Conservation (phyloP, 2,113 vertebrate species). For the Alectura lathami region DNA sequence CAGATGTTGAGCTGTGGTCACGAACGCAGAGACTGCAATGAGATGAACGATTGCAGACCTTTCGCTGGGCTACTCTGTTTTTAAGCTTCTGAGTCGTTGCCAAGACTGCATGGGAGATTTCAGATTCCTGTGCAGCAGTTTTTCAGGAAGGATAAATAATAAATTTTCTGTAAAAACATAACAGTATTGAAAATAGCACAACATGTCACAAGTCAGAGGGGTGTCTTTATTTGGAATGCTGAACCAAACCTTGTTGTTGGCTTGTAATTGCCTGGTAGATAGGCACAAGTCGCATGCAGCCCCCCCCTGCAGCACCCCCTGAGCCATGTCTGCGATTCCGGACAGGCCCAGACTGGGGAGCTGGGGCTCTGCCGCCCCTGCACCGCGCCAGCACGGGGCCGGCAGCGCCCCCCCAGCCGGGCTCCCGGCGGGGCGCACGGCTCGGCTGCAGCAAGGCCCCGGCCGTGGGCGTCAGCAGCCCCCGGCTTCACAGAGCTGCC, state of each 20-base stretch:
- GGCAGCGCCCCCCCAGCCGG: not conserved
- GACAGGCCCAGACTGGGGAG: too few species aligned
- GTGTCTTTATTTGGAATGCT: not conserved
- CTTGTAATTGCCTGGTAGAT: too few species aligned
- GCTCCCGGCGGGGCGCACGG: fast-evolving
- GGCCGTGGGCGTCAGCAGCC: not conserved
- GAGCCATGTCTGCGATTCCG: not conserved
- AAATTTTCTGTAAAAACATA: not conserved
- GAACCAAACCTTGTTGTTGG: too few species aligned
- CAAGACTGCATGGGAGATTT: not conserved
- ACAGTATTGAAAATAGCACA: not conserved
- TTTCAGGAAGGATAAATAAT: not conserved
- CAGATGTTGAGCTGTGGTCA: fast-evolving
- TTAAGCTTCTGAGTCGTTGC: too few species aligned
- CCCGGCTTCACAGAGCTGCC: too few species aligned
- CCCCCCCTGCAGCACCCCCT: not conserved
- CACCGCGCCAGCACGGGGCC: not conserved
- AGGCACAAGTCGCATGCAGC: too few species aligned
- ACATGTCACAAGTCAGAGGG: not conserved
- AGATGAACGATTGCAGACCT: too few species aligned
- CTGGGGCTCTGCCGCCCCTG: not conserved
- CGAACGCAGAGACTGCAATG: not conserved
- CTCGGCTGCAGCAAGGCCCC: too few species aligned
- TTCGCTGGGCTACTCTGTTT: too few species aligned
- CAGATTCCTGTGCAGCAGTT: not conserved